Conservation (phyloP, 2,113 vertebrate species). For the Eptatretus burgeri region DNA sequence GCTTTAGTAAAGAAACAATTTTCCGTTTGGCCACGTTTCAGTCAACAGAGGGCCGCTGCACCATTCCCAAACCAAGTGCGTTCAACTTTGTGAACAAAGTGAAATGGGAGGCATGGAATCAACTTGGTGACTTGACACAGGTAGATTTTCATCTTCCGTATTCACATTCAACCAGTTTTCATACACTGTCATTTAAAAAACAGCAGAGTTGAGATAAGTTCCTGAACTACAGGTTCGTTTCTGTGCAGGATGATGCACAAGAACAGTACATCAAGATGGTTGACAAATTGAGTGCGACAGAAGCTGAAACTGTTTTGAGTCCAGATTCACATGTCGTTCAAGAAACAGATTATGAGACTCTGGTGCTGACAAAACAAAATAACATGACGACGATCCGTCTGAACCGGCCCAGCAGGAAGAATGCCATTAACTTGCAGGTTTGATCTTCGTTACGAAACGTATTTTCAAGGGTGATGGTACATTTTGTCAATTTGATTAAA, state of each 20-base stretch:
- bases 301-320: conserved; percentile 14
- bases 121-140: conserved; percentile 36
- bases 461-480: not conserved
- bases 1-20: too few relatives aligned
- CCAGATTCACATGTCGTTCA: conserved; percentile 10
- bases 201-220: too few relatives aligned
- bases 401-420: conserved; percentile 51
- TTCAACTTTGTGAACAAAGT: conserved; percentile 55
- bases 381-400: conserved; percentile 50
- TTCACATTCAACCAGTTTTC: too few relatives aligned
- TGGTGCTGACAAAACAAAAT: conserved; percentile 32
- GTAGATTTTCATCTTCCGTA: conserved; percentile 14
- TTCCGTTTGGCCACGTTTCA: not conserved
- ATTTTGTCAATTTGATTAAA: not conserved
- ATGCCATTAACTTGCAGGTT: conserved; percentile 46
- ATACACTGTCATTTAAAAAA: too few relatives aligned
- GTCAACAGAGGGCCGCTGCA: conserved; percentile 39
- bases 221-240: too few relatives aligned
- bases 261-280: conserved; percentile 43
- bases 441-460: not conserved
- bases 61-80: conserved; percentile 37
- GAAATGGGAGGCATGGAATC: conserved; percentile 65
- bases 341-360: conserved; percentile 15
- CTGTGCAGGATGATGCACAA: conserved; percentile 33
- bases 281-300: conserved; percentile 21